Conservation (phyloP, 2,888 invertebrate genomes). For the Isoperla grammatica region DNA sequence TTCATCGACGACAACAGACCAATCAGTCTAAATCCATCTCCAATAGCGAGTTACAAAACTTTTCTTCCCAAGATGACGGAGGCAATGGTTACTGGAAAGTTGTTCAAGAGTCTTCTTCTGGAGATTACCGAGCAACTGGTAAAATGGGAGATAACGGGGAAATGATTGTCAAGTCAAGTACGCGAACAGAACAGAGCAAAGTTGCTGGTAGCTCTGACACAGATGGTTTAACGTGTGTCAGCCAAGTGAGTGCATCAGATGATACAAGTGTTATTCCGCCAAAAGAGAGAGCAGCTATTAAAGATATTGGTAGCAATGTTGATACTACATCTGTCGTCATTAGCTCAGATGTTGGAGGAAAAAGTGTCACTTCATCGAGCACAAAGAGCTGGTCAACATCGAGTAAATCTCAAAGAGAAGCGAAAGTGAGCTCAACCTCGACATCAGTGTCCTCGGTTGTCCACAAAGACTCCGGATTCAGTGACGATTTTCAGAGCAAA, state of each 20-base stretch:
- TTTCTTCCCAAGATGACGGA: slow-evolving; percentile 18
- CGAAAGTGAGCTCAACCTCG: neutral
- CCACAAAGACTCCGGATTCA: slow-evolving; percentile 12
- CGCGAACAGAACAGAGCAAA: slow-evolving; percentile 24
- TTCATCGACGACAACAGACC: slow-evolving; percentile 30
- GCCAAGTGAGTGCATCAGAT: slow-evolving; percentile 22
- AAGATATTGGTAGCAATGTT: slow-evolving; percentile 14
- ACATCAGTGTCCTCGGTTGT: neutral
- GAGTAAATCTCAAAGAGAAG: neutral
- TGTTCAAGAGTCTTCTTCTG: slow-evolving; percentile 26
- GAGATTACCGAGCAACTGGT: slow-evolving; percentile 22
- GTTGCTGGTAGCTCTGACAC: slow-evolving; percentile 24
- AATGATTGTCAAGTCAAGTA: slow-evolving; percentile 22
- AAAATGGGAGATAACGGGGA: slow-evolving; percentile 24
- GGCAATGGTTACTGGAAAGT: slow-evolving; percentile 30
- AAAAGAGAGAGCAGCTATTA: slow-evolving; percentile 21
- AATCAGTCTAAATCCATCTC: neutral
- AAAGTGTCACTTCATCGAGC: slow-evolving; percentile 3
- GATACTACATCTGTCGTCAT: slow-evolving; percentile 41
- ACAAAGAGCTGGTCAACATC: slow-evolving; percentile 13
- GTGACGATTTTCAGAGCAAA: slow-evolving; percentile 5
- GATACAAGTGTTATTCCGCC: slow-evolving; percentile 18
- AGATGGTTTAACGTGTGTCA: slow-evolving; percentile 20
- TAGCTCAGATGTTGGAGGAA: slow-evolving; percentile 33
- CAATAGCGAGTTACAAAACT: neutral